These are phyloP conservation scores for Metridium senile DNA, from an alignment of 92 coral and sea anemone species.

Conservation along the genomic window DNA sequence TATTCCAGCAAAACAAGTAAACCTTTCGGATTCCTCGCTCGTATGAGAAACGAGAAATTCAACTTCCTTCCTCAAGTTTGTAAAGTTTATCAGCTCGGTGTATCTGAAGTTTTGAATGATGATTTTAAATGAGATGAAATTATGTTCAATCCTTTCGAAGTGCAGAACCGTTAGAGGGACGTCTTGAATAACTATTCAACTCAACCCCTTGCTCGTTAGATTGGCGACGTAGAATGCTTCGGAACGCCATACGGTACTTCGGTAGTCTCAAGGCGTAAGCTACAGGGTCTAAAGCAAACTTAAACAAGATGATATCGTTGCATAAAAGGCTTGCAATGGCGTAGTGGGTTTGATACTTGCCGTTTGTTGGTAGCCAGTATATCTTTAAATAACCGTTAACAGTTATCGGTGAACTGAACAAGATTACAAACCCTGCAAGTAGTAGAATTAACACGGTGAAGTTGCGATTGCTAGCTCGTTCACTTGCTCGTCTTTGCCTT, in stretches of 20 bases:
- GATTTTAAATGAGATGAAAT: too few relatives aligned
- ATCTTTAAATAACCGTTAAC: conserved; percentile 34
- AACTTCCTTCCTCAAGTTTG: too few relatives aligned
- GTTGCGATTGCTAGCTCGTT: conserved; percentile 33
- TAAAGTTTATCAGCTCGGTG: too few relatives aligned
- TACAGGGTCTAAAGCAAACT: conserved; percentile 57
- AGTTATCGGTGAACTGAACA: conserved; percentile 40
- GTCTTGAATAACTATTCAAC: not conserved
- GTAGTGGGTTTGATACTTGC: not conserved
- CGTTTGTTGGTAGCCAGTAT: conserved; percentile 26
- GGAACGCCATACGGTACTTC: conserved; percentile 54
- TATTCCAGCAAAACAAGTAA: too few relatives aligned
- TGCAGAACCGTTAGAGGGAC: not conserved
- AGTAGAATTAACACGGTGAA: conserved; percentile 49
- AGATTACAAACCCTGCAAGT: conserved; percentile 50
- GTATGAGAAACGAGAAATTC: too few relatives aligned
- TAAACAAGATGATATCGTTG: conserved; percentile 31
- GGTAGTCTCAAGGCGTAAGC: conserved; percentile 56
- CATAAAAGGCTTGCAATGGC: conserved; percentile 14
- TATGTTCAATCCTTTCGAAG: too few relatives aligned
- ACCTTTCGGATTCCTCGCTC: too few relatives aligned
- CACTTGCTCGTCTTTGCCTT: not conserved
- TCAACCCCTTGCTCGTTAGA: not conserved
- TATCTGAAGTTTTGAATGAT: too few relatives aligned
- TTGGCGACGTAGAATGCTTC: conserved; percentile 8